Percentiles rank a stretch among this genome's conserved stretches.
These are phyloP conservation scores for Acronicta aceris DNA, from an alignment of 2,888 invertebrate genomes.

Conservation along the genomic window DNA sequence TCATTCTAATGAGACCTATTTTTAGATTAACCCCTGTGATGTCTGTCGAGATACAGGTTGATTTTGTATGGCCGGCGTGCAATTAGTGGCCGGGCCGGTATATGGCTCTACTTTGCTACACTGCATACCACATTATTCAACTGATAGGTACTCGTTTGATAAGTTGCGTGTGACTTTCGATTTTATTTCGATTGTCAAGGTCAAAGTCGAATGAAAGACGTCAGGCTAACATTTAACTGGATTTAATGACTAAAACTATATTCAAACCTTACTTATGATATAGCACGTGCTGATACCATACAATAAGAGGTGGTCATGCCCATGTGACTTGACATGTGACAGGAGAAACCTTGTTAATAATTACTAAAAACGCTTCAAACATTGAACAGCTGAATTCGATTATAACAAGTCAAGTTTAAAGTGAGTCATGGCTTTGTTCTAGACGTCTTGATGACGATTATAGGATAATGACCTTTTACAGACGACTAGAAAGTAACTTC, in stretches of 20 bases:
- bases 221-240: conserved; percentile 28
- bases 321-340: conserved; percentile 56
- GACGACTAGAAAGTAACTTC: conserved; percentile 30
- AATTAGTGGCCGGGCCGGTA: too few species aligned
- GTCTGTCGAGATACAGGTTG: too few species aligned
- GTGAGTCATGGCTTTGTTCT: conserved; percentile 31
- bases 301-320: conserved; percentile 31
- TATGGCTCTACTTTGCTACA: not conserved
- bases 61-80: too few species aligned
- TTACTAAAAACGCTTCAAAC: conserved; percentile 41
- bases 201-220: conserved; percentile 7
- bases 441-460: conserved; percentile 16
- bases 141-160: not conserved
- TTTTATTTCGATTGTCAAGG: conserved; percentile 5
- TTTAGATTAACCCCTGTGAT: too few species aligned
- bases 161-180: not conserved
- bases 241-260: conserved; percentile 33
- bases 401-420: conserved; percentile 28
- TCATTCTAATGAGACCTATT: too few species aligned
- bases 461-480: conserved; percentile 29
- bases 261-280: conserved; percentile 18
- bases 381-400: conserved; percentile 48
- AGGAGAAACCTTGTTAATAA: conserved; percentile 48
- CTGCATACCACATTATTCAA: not conserved
- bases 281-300: conserved; percentile 58